Evolutionary conservation across 2,113 vertebrate genomes (phyloP).

Genomic region (Cettia cetti): DNA sequence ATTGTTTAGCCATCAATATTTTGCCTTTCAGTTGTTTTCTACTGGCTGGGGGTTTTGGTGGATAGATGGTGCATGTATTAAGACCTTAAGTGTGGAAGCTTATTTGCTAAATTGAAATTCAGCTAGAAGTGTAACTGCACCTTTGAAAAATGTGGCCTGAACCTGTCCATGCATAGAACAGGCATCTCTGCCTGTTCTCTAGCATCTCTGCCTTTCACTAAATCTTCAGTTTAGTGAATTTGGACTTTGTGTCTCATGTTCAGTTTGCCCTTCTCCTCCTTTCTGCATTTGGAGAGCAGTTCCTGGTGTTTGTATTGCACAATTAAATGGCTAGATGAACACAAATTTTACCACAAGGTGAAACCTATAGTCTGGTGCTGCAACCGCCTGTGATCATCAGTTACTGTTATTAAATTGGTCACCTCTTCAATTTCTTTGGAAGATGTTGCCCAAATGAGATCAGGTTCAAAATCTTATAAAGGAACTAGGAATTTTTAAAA

Average conservation of each 20-base stretch:
- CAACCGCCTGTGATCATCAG: background rate
- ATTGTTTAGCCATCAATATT: background rate
- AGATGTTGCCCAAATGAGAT: constrained; percentile 20
- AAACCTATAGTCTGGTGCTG: background rate
- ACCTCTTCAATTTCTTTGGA: constrained; percentile 47
- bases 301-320: background rate
- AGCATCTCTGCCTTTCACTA: background rate
- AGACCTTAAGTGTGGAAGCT: background rate
- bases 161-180: background rate
- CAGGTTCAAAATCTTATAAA: constrained; percentile 9
- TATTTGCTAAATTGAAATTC: background rate
- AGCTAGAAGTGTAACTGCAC: background rate
- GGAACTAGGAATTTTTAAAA: constrained; percentile 30
- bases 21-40: background rate
- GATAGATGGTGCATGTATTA: background rate
- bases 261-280: background rate
- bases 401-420: background rate
- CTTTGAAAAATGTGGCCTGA: background rate
- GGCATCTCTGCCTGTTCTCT: background rate
- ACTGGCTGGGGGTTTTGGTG: background rate
- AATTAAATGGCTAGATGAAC: background rate
- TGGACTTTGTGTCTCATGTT: background rate
- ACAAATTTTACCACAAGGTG: background rate
- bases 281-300: background rate
- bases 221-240: background rate